Evolutionary conservation across 2,888 invertebrate genomes (phyloP), one percentile per base, ranked within the genome.

Genomic region (Augochlorella aurata): DNA sequence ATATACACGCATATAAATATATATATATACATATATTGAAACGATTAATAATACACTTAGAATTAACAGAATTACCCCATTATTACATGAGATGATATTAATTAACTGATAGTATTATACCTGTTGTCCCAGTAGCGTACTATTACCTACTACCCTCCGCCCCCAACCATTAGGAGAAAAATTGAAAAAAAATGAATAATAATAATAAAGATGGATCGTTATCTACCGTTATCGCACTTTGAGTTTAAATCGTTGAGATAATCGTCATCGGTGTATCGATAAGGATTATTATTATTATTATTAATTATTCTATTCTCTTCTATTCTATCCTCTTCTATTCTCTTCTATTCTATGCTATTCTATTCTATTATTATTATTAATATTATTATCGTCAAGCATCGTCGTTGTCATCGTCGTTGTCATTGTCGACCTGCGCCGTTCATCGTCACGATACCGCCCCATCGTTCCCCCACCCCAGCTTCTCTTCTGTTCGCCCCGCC

Each of bases 101-200:
- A 85, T 89, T 89, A 89, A 89, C 82, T 85, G 79, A 90, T 91
- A 91, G 90, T 91, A 91, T 91, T 91, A 91, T 91, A 86, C 89
- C 87, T 90, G 90, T 91, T 91, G 88, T 85, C 87, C 87, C 85
- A 85, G 79, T 85, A 86, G 76, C 79, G 79, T 87, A 83, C 79
- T 80, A 83, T 82, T 86, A 84, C 79, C 77, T 81, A 84, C 74
- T 79, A 54, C 49, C 54, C 29, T 10, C 18, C 8, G n/a, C 47
- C 14, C 66, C 52, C 52, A 44, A n/a, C 54, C 47, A 54, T 77
- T 79, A 82, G 83, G 74, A 77, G 63, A 71, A 85, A 76, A 78
- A 83, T 82, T 45, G 21, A 68, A 65, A 63, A 49, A 21, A 58
- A 63, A 18, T 18, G 29, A 63, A 63, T 29, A 63, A 63, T 63